These are phyloP conservation scores for Bubalus kerabau DNA, from an alignment of 2,113 vertebrate species.

Conservation along the genomic window DNA sequence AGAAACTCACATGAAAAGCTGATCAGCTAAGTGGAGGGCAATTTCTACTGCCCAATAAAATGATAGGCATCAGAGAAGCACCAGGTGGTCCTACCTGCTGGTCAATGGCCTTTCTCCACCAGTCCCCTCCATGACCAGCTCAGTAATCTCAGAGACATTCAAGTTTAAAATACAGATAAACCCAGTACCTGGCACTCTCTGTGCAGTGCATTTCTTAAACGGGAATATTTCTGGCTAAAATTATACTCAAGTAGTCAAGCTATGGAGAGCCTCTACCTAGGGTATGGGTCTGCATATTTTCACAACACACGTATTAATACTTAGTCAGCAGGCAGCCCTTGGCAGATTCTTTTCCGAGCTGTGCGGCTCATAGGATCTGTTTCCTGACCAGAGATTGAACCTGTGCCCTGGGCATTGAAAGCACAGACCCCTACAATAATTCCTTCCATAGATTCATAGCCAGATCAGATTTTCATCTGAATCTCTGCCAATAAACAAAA, in stretches of 20 bases:
- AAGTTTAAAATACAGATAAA: background rate
- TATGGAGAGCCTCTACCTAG: background rate
- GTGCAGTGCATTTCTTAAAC: background rate
- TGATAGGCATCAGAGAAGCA: background rate
- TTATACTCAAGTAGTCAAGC: background rate
- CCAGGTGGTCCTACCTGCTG: background rate
- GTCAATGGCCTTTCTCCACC: background rate
- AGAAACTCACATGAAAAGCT: background rate
- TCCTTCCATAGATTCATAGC: background rate
- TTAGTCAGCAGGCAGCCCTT: background rate
- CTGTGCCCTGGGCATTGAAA: background rate
- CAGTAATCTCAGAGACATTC: background rate
- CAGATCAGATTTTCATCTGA: background rate
- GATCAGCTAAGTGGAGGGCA: background rate
- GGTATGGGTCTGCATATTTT: background rate
- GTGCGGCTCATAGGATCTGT: accelerated
- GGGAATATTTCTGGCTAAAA: background rate
- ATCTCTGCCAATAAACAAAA: background rate
- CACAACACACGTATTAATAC: background rate
- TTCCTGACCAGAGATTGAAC: background rate
- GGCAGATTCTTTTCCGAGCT: background rate
- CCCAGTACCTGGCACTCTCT: background rate
- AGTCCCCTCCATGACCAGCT: background rate
- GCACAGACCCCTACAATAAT: background rate
- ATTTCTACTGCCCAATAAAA: background rate